A percentile compares a stretch with the other conserved stretches of the same genome.
Evolutionary conservation across 2,797 vertebrate species (phyloP).

Genomic region (Danio tinwini): DNA sequence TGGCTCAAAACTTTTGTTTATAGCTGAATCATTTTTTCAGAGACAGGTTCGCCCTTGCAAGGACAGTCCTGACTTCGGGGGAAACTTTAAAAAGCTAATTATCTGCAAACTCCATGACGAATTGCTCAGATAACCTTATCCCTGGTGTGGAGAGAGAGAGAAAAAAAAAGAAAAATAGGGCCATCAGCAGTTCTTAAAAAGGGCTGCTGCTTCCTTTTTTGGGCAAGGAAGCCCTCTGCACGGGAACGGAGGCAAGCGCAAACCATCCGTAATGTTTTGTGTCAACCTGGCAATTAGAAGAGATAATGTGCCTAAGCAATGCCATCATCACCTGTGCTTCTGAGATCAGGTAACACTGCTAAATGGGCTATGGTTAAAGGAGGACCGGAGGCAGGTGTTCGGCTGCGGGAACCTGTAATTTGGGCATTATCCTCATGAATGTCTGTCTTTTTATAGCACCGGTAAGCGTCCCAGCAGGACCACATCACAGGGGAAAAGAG

Average conservation of each 20-base stretch:
- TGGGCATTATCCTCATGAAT: constrained; percentile 63
- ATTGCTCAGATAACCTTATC: constrained; percentile 78
- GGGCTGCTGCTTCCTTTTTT: constrained; percentile 71
- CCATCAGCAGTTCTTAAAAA: constrained; percentile 76
- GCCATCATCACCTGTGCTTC: constrained; percentile 37
- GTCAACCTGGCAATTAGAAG: constrained; percentile 54
- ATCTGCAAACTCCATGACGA: constrained; percentile 70
- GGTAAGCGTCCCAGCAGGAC: constrained; percentile 61
- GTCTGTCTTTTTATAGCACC: constrained; percentile 55
- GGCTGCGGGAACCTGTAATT: constrained; percentile 57
- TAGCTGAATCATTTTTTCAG: constrained; percentile 14
- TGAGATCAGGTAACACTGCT: constrained; percentile 17
- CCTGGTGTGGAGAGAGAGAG: constrained; percentile 35
- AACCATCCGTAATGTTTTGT: constrained; percentile 49
- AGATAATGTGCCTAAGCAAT: constrained; percentile 49
- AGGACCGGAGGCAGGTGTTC: constrained; percentile 30
- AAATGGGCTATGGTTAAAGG: constrained; percentile 6
- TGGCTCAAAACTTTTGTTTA: constrained; percentile 29
- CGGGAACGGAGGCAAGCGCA: constrained; percentile 55
- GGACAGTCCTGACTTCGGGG: constrained; percentile 31
- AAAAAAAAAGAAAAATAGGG: constrained; percentile 64
- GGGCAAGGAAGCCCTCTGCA: constrained; percentile 62
- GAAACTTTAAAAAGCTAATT: constrained; percentile 58
- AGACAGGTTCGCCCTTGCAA: constrained; percentile 42
- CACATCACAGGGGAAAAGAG: not conserved